phyloP scores from a whole-genome alignment of 2,113 vertebrate species.

The Lepus timidus region DNA sequence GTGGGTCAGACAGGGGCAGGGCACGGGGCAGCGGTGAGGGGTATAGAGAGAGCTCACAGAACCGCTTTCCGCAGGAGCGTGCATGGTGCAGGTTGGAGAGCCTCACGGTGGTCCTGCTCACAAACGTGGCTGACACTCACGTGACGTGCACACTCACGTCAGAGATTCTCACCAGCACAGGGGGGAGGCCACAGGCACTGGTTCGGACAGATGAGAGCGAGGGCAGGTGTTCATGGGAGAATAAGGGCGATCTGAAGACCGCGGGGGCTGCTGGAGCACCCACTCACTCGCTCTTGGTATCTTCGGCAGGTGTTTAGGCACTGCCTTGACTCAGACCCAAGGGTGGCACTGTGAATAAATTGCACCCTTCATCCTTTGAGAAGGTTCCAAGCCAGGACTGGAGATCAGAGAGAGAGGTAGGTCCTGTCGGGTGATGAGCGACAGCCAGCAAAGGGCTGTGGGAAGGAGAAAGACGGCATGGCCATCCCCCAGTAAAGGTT shows the following conservation, averaged over 20 bases:
- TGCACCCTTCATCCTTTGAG: background rate
- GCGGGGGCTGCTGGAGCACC: background rate
- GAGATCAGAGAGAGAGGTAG: background rate
- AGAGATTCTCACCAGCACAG: background rate
- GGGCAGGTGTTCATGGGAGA: background rate
- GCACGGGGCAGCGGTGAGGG: no score
- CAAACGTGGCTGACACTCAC: rapidly evolving
- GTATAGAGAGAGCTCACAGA: background rate
- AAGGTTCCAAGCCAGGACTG: background rate
- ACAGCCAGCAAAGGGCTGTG: background rate
- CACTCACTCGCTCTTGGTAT: background rate
- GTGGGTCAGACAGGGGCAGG: background rate
- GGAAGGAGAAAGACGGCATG: background rate
- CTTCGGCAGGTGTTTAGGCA: background rate
- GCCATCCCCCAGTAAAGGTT: background rate
- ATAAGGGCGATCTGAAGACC: no score
- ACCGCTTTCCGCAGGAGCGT: background rate
- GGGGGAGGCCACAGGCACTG: background rate
- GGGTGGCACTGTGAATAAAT: background rate
- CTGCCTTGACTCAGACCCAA: background rate
- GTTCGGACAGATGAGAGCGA: background rate
- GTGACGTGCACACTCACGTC: background rate
- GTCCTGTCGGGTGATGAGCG: background rate
- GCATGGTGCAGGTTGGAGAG: background rate
- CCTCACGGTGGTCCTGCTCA: background rate